Evolutionary conservation across 2,888 invertebrate genomes (phyloP).

Genomic region (Meteorus colon): DNA sequence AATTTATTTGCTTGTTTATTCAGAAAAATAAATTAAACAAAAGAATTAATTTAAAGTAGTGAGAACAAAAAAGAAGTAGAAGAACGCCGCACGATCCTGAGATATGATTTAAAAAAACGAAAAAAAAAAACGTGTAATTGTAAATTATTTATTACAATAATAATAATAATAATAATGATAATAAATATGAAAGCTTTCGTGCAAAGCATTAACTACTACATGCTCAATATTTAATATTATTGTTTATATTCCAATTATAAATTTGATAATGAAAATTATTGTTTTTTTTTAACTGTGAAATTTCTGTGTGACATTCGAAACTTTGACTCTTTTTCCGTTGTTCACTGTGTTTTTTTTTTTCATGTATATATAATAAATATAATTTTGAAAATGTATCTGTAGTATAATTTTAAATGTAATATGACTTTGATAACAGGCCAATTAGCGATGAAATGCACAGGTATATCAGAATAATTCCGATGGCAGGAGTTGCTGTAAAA

Average conservation of each 20-base stretch:
- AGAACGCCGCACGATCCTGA: slow-evolving; percentile 27
- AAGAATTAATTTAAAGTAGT: background rate
- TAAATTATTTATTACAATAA: background rate
- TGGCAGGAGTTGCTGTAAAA: background rate
- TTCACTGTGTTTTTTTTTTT: background rate
- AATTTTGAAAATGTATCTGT: background rate
- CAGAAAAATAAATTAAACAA: background rate
- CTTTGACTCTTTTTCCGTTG: slow-evolving; percentile 31
- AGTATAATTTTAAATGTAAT: background rate
- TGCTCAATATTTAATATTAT: slow-evolving; percentile 1
- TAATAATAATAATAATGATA: background rate
- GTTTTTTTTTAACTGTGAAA: background rate
- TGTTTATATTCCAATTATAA: background rate
- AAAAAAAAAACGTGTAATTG: background rate
- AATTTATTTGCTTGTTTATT: background rate
- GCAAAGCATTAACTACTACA: slow-evolving; percentile 31
- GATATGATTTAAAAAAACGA: background rate
- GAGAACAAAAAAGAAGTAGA: background rate
- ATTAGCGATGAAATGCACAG: background rate
- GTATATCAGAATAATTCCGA: background rate
- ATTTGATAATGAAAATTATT: background rate
- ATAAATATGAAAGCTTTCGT: slow-evolving; percentile 22
- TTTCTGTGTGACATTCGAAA: slow-evolving; percentile 21
- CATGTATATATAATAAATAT: background rate
- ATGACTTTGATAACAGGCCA: background rate